Evolutionary conservation across 2,797 vertebrate species (phyloP).

Genomic region (Heterohyrax brucei): DNA sequence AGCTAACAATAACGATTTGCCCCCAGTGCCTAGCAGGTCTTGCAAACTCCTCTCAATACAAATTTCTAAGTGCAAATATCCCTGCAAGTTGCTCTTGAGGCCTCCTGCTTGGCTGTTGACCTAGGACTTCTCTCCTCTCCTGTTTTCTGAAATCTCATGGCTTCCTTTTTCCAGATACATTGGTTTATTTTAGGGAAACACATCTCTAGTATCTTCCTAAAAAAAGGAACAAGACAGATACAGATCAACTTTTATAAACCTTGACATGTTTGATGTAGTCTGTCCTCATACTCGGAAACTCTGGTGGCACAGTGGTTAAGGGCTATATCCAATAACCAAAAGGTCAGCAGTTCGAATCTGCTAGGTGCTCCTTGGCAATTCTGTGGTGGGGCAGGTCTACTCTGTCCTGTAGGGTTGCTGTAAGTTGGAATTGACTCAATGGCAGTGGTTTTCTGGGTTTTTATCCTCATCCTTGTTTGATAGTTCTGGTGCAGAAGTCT

Average conservation of each 20-base stretch:
- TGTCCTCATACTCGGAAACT: neutral
- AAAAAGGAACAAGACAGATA: conserved; percentile 10
- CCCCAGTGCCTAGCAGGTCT: neutral
- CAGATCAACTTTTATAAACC: conserved; percentile 23
- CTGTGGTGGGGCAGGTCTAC: too few species aligned
- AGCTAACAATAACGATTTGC: neutral
- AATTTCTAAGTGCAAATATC: neutral
- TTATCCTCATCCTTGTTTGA: conserved; percentile 40
- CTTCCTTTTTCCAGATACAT: conserved; percentile 26
- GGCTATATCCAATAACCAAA: too few species aligned
- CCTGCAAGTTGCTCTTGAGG: neutral
- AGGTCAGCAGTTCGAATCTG: too few species aligned
- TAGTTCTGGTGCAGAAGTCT: conserved; percentile 45
- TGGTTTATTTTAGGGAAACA: conserved; percentile 38
- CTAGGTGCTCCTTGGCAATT: too few species aligned
- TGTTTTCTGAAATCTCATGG: neutral
- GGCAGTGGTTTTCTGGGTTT: neutral
- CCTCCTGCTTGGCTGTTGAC: neutral
- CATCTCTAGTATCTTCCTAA: conserved; percentile 48
- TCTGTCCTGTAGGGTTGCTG: too few species aligned
- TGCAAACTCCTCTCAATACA: neutral
- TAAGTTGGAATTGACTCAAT: too few species aligned
- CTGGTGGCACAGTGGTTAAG: too few species aligned
- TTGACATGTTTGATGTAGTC: neutral
- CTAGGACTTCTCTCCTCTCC: neutral